Evolutionary conservation across 2,113 vertebrate genomes (phyloP).

Genomic region (Geococcyx californianus): DNA sequence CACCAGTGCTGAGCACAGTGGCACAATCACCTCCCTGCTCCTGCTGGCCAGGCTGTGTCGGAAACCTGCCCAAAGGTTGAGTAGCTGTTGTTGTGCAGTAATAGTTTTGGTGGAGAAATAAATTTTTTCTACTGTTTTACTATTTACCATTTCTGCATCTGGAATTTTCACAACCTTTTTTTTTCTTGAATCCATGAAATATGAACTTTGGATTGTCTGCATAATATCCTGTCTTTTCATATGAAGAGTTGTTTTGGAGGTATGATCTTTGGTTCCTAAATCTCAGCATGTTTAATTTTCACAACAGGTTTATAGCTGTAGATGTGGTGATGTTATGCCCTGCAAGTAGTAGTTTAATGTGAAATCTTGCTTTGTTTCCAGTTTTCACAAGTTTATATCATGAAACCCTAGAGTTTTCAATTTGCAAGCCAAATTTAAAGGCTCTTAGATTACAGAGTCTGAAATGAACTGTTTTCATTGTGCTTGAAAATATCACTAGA

Average conservation of each 20-base stretch:
- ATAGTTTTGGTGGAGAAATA: neutral
- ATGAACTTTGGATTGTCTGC: neutral
- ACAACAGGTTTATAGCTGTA: neutral
- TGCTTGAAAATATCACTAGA: neutral
- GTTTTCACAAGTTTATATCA: neutral
- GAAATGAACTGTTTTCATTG: neutral
- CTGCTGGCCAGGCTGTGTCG: too few relatives aligned
- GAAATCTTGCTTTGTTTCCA: neutral
- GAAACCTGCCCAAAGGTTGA: neutral
- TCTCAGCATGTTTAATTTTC: neutral
- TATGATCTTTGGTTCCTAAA: neutral
- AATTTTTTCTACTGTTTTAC: neutral
- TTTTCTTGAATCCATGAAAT: neutral
- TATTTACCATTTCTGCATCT: neutral
- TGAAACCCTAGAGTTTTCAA: neutral
- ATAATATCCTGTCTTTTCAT: neutral
- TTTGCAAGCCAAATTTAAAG: neutral
- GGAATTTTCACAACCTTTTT: neutral
- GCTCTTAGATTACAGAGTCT: neutral
- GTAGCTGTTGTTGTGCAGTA: neutral
- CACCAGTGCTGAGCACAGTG: too few relatives aligned
- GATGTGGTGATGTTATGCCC: neutral
- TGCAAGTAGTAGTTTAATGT: neutral
- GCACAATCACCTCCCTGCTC: too few relatives aligned
- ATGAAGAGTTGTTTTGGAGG: neutral